Conservation (phyloP, 1,140 invertebrate genomes). For the Bombus consobrinus region DNA sequence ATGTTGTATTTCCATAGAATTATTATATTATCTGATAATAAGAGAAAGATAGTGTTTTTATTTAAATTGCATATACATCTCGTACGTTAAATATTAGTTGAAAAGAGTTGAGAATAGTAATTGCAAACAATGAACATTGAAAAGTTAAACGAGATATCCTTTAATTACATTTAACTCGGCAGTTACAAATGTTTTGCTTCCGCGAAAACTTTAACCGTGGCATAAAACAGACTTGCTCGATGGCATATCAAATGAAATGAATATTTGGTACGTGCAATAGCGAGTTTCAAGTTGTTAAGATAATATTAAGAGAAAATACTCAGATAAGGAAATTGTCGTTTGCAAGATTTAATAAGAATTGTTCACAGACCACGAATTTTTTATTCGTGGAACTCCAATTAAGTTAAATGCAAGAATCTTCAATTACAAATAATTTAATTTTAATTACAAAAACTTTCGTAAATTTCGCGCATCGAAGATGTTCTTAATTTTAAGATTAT, state of each 20-base stretch:
- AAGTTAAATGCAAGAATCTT: neutral
- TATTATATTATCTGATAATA: neutral
- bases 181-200: neutral
- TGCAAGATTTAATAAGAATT: neutral
- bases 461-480: neutral
- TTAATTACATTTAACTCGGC: neutral
- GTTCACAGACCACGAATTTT: neutral
- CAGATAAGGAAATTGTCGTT: neutral
- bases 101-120: neutral
- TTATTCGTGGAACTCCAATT: too few species aligned
- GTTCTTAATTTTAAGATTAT: neutral
- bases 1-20: neutral
- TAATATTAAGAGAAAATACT: neutral
- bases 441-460: neutral
- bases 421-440: neutral
- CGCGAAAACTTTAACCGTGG: neutral
- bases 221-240: neutral
- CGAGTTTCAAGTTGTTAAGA: neutral
- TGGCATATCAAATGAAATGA: neutral
- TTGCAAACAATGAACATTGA: neutral
- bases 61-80: neutral
- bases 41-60: neutral
- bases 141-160: neutral
- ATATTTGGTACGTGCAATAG: neutral
- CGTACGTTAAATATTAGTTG: neutral